These are phyloP conservation scores for Heliothis subflexa DNA, from an alignment of 1,140 invertebrate species.

Conservation along the genomic window DNA sequence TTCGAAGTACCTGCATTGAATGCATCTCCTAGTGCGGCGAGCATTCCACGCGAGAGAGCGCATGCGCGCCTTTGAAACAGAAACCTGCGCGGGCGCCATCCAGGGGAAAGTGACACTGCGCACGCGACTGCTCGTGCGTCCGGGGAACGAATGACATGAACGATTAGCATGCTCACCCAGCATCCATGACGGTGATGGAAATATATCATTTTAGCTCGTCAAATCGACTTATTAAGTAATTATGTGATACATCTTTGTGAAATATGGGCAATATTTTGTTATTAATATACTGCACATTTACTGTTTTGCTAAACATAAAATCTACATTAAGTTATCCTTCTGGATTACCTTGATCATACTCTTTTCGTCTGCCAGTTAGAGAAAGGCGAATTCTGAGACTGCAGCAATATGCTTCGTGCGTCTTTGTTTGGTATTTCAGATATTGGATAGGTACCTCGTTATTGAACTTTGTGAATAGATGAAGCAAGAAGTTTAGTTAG, in stretches of 20 bases:
- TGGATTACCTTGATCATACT: background rate
- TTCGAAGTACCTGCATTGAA: slow-evolving; percentile 52
- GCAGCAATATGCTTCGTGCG: background rate
- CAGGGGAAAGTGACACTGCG: slow-evolving; percentile 75
- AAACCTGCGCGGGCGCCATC: slow-evolving; percentile 64
- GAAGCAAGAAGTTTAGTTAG: too few species aligned
- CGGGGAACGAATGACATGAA: slow-evolving; percentile 61
- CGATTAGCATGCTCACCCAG: slow-evolving; percentile 67
- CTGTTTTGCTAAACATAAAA: too few species aligned
- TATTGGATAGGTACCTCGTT: background rate
- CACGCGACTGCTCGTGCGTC: slow-evolving; percentile 73
- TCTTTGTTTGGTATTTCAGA: background rate
- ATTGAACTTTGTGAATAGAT: background rate
- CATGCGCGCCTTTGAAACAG: slow-evolving; percentile 72
- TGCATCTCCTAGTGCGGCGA: slow-evolving; percentile 58
- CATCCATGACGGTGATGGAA: slow-evolving; percentile 17
- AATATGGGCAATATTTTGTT: background rate
- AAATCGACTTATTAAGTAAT: background rate
- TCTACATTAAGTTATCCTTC: background rate
- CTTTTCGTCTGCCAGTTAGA: background rate
- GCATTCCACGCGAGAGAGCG: slow-evolving; percentile 76
- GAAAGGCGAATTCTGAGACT: background rate
- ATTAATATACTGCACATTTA: background rate
- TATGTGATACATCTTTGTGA: background rate
- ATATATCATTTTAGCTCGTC: background rate